A percentile compares a stretch with the other conserved stretches of the same genome.
Evolutionary conservation across 2,888 invertebrate species (phyloP).

Genomic region (Ennomos quercinarius): DNA sequence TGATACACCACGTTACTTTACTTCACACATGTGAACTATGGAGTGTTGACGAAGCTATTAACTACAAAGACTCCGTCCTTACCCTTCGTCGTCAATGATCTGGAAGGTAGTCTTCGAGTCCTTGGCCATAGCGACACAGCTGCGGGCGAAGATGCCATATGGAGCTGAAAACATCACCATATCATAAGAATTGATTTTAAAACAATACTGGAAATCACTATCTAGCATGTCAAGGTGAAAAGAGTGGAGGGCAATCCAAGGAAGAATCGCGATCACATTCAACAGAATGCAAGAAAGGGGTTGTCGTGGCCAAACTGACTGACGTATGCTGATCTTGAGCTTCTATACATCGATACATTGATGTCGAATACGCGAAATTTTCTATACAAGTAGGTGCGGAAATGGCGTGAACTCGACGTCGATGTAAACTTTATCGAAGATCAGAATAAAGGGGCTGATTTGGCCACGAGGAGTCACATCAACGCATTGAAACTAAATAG

Average conservation of each 20-base stretch:
- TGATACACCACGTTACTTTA: neutral
- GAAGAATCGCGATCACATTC: too few species aligned
- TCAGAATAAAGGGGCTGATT: too few species aligned
- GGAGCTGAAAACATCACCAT: constrained; percentile 87
- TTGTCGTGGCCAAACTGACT: too few species aligned
- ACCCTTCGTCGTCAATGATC: constrained; percentile 98
- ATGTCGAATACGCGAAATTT: too few species aligned
- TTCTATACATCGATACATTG: too few species aligned
- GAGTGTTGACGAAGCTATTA: neutral
- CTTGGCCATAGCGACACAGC: constrained; percentile 98
- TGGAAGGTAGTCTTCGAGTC: constrained; percentile 98
- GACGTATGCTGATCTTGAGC: too few species aligned
- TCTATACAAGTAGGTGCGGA: too few species aligned
- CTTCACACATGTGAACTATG: neutral
- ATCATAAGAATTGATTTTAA: neutral
- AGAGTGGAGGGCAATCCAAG: constrained; percentile 1
- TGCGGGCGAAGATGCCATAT: constrained; percentile 97
- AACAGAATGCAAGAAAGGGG: too few species aligned
- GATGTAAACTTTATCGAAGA: too few species aligned
- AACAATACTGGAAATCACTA: neutral
- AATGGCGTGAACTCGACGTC: too few species aligned
- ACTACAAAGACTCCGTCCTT: constrained; percentile 43
- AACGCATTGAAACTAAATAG: neutral
- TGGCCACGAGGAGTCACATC: too few species aligned
- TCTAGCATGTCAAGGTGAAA: too few species aligned